Conservation (phyloP, 2,888 invertebrate species). For the Koerneria pararmatus region DNA sequence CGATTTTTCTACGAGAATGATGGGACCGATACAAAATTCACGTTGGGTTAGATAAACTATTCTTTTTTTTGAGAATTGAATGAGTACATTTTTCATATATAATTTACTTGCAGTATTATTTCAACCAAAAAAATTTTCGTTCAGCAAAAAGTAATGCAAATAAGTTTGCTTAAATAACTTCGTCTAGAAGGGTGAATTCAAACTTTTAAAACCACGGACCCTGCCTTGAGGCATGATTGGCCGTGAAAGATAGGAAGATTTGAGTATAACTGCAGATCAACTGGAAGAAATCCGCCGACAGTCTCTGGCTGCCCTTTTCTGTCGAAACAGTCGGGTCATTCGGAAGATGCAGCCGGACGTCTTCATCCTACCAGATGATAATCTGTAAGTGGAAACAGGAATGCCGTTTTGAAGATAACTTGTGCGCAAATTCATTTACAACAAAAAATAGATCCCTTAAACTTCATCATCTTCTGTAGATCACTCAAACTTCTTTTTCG, state of each 20-base stretch:
- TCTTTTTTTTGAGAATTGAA: neutral
- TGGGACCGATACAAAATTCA: conserved; percentile 38
- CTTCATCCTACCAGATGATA: conserved; percentile 74
- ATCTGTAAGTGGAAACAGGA: conserved; percentile 34
- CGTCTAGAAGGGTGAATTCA: neutral
- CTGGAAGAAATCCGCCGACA: conserved; percentile 77
- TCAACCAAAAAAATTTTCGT: conserved; percentile 7
- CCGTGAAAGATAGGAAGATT: conserved; percentile 26
- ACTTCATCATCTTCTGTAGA: no score
- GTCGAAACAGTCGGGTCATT: conserved; percentile 70
- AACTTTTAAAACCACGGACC: no score
- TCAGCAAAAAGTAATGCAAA: neutral
- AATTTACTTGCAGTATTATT: conserved; percentile 2
- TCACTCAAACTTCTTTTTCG: no score
- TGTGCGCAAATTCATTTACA: no score
- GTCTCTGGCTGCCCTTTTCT: conserved; percentile 78
- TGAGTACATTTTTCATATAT: neutral
- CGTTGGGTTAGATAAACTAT: conserved; percentile 28
- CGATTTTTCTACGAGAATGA: conserved; percentile 69
- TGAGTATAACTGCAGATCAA: conserved; percentile 64
- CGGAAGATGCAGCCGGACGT: conserved; percentile 74
- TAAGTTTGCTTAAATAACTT: neutral
- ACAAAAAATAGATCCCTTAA: no score
- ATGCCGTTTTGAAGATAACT: conserved; percentile 1
- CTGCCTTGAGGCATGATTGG: no score